phyloP scores from a whole-genome alignment of 2,113 vertebrate genomes.

The Rhinogobius similis region DNA sequence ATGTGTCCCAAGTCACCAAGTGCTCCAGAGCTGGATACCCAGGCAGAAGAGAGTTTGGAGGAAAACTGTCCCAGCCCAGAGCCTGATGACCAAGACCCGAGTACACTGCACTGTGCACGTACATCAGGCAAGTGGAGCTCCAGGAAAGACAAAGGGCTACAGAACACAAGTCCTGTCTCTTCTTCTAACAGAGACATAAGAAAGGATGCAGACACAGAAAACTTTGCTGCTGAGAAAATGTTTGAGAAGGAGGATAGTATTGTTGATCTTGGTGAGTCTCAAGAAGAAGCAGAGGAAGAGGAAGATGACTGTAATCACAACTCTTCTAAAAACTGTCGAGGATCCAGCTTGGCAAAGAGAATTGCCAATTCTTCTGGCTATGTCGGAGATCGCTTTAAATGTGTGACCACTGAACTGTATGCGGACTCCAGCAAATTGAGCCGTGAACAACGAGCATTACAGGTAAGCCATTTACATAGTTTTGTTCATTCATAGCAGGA shows the following conservation, averaged over 20 bases:
- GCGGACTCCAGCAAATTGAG: constrained; percentile 98
- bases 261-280: constrained; percentile 71
- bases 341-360: constrained; percentile 87
- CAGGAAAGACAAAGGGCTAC: constrained; percentile 56
- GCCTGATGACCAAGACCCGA: constrained; percentile 67
- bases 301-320: constrained; percentile 66
- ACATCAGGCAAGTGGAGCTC: constrained; percentile 72
- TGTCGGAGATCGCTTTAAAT: constrained; percentile 98
- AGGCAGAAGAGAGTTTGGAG: constrained; percentile 51
- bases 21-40: constrained; percentile 27
- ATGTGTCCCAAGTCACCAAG: constrained; percentile 20
- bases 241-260: constrained; percentile 66
- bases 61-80: constrained; percentile 58
- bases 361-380: constrained; percentile 98
- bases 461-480: constrained; percentile 82
- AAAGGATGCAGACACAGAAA: constrained; percentile 44
- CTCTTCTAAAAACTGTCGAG: constrained; percentile 80
- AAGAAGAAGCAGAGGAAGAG: constrained; percentile 72
- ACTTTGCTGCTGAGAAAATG: constrained; percentile 24
- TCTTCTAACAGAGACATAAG: constrained; percentile 48
- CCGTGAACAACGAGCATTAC: constrained; percentile 95
- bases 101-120: constrained; percentile 74
- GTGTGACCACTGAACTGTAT: constrained; percentile 95
- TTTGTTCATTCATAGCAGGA: constrained; percentile 26
- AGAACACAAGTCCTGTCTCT: constrained; percentile 23